These are phyloP conservation scores for Rhabdophis nuchalis DNA, from an alignment of 2,797 vertebrate genomes.

Conservation along the genomic window DNA sequence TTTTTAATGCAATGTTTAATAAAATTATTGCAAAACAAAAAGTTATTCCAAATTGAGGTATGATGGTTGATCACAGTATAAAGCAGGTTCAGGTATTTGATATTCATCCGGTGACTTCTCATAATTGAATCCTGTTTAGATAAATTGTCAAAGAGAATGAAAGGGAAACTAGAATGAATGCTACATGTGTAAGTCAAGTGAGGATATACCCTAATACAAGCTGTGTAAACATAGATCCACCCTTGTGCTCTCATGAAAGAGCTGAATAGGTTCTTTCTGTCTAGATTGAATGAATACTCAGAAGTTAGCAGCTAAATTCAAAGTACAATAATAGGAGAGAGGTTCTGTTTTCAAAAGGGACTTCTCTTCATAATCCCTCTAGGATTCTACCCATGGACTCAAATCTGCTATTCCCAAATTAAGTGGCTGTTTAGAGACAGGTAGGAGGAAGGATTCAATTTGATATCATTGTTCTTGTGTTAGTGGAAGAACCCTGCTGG, in stretches of 20 bases:
- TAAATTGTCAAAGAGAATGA: background rate
- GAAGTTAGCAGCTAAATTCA: background rate
- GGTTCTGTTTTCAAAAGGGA: background rate
- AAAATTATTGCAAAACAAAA: background rate
- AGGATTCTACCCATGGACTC: background rate
- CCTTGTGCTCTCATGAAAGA: background rate
- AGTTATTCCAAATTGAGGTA: background rate
- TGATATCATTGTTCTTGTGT: background rate
- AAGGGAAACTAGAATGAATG: background rate
- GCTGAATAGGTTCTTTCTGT: background rate
- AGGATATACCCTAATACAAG: background rate
- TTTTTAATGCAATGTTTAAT: background rate
- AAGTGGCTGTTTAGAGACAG: background rate
- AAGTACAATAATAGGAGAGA: background rate
- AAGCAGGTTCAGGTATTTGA: background rate
- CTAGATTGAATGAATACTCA: background rate
- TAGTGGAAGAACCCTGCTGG: background rate
- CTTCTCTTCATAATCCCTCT: background rate
- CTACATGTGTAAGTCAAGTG: background rate
- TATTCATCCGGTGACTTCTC: background rate
- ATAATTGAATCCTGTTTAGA: background rate
- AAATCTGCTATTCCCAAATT: background rate
- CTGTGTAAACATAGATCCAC: background rate
- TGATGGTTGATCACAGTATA: background rate
- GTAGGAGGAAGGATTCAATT: background rate